Evolutionary conservation across 2,113 vertebrate species (phyloP).

Genomic region (Equus quagga): DNA sequence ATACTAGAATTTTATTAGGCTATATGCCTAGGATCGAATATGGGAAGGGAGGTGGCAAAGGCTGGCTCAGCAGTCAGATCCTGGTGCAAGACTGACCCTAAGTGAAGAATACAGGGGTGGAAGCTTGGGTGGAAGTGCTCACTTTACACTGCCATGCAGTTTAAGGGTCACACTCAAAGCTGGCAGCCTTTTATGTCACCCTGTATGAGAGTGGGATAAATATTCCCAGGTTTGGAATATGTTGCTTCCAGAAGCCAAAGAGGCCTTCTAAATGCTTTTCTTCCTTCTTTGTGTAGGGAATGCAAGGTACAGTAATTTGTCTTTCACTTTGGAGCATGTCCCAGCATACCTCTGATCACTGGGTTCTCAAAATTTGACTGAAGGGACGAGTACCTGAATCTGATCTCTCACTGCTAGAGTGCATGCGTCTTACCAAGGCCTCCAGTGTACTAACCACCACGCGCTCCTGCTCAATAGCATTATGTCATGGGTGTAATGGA

Average conservation of each 20-base stretch:
- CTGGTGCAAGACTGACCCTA: neutral
- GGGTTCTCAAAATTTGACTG: neutral
- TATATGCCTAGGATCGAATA: neutral
- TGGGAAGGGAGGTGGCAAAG: neutral
- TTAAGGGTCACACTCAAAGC: neutral
- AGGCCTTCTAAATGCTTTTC: neutral
- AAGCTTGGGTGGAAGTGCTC: neutral
- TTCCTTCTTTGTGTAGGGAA: neutral
- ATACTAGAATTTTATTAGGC: slow-evolving; percentile 16
- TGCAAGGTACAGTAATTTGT: neutral
- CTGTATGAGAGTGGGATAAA: neutral
- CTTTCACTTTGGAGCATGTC: neutral
- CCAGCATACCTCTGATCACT: neutral
- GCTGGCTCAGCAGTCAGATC: neutral
- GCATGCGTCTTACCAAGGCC: neutral
- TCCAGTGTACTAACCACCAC: neutral
- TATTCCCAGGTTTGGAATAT: neutral
- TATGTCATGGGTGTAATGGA: neutral
- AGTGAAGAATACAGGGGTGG: neutral
- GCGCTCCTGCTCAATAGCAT: neutral
- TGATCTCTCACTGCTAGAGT: neutral
- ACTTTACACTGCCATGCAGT: neutral
- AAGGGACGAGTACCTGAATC: neutral
- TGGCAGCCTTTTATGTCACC: neutral
- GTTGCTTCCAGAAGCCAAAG: neutral